Evolutionary conservation across 2,888 invertebrate species (phyloP), one percentile per base, ranked within the genome.

Genomic region (Ectemnius cavifrons): DNA sequence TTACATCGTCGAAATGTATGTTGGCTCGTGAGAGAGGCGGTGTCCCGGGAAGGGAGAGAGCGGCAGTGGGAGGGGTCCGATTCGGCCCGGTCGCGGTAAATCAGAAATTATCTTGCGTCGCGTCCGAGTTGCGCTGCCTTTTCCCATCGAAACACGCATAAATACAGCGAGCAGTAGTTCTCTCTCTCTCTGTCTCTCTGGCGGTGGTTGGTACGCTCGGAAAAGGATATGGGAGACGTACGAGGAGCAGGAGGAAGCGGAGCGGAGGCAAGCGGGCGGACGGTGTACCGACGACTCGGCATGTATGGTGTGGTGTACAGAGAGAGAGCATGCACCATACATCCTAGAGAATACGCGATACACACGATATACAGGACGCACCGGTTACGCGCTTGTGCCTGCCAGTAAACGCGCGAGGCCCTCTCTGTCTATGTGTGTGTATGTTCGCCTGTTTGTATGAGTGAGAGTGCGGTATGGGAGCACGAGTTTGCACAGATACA

Each of bases 71-170:
- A 37, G 37, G 37, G 11, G 37, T 37, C 8, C 37, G 37, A 37
- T 37, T 11, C 37, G 37, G 52, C 77, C 77, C 73, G 74, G 73
- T 74, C 80, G 80, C 89, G 86, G 89, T 91, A 91, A 91, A 90
- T 90, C 90, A 91, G 89, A 88, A 90, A 90, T 91, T 90, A 90
- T 91, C 90, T 91, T 85, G 82, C 82, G 87, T 85, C 88, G 87
- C 86, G 86, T 83, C 82, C 87, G 84, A 84, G 82, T 83, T 75
- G 81, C 85, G 80, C 85, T 89, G 89, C 88, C 89, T 89, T 89
- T 89, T 89, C 87, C 89, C 89, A 89, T 89, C 87, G 87, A 88
- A 88, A 87, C 85, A 79, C 86, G 86, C 89, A 90, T 90, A 89
- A 89, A 90, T 89, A 37, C 37, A 89, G 84, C 77, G 73, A 58